Percentiles rank a stretch among this genome's conserved stretches.
Evolutionary conservation across 2,797 vertebrate genomes (phyloP).

Genomic region (Sandelia bainsii): DNA sequence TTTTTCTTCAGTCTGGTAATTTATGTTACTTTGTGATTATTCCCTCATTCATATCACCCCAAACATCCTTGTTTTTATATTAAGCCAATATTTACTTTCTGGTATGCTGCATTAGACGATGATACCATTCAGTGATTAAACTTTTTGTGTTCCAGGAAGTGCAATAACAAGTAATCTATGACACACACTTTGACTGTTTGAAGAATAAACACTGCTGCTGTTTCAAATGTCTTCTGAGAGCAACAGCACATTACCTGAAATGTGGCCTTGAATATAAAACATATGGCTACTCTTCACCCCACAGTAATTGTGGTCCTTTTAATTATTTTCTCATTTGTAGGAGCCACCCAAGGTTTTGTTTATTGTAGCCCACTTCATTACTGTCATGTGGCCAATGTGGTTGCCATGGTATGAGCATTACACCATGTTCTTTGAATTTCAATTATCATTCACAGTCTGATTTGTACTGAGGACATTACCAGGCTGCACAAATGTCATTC

Average conservation of each 20-base stretch:
- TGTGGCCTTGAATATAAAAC: constrained; percentile 70
- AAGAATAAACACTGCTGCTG: constrained; percentile 37
- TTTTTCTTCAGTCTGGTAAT: constrained; percentile 28
- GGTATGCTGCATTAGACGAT: constrained; percentile 13
- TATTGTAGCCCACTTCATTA: constrained; percentile 78
- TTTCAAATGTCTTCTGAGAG: constrained; percentile 41
- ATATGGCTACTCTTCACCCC: constrained; percentile 45
- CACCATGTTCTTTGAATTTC: constrained; percentile 74
- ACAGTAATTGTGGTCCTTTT: constrained; percentile 62
- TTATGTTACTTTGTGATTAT: constrained; percentile 37
- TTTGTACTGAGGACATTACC: constrained; percentile 55
- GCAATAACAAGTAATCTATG: constrained; percentile 21
- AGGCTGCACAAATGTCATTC: constrained; percentile 50
- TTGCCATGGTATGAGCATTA: constrained; percentile 79
- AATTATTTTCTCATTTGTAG: constrained; percentile 81
- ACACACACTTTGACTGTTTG: constrained; percentile 23
- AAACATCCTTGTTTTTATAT: constrained; percentile 25
- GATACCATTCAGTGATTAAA: constrained; percentile 35
- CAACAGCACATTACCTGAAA: constrained; percentile 58
- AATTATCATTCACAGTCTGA: constrained; percentile 70
- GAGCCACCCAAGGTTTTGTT: constrained; percentile 77
- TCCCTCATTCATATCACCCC: constrained; percentile 18
- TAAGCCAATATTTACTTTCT: constrained; percentile 13
- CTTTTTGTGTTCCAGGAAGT: constrained; percentile 38
- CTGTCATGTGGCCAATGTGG: constrained; percentile 72